phyloP scores from a whole-genome alignment of 2,888 invertebrate species.

The Gortyna flavago region DNA sequence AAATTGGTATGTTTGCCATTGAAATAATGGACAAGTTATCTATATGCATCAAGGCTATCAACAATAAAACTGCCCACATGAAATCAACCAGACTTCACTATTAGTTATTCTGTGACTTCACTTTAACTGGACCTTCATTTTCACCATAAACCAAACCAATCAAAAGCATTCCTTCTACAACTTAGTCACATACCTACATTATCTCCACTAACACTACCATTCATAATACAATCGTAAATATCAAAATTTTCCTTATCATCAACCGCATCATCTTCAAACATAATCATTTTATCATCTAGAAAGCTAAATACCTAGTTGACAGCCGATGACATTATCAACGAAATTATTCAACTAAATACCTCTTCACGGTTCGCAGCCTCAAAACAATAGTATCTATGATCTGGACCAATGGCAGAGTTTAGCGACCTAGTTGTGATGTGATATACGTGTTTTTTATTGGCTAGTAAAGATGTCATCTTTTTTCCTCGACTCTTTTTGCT shows the following conservation, averaged over 20 bases:
- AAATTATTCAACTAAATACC: slow-evolving; percentile 64
- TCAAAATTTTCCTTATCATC: slow-evolving; percentile 13
- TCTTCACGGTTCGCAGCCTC: slow-evolving; percentile 54
- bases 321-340: slow-evolving; percentile 70
- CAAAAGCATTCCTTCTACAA: neutral
- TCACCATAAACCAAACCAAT: neutral
- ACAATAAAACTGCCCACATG: slow-evolving; percentile 13
- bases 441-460: slow-evolving; percentile 35
- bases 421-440: slow-evolving; percentile 47
- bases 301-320: slow-evolving; percentile 62
- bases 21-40: neutral
- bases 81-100: neutral
- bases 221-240: neutral
- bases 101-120: neutral
- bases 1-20: neutral
- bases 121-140: slow-evolving; percentile 14
- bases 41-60: neutral
- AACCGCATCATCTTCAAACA: slow-evolving; percentile 25
- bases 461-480: slow-evolving; percentile 15
- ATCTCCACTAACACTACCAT: neutral
- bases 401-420: slow-evolving; percentile 51
- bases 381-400: slow-evolving; percentile 66
- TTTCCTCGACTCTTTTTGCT: neutral
- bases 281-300: slow-evolving; percentile 49
- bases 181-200: neutral